A percentile compares a stretch with the other conserved stretches of the same genome.
Evolutionary conservation across 2,888 invertebrate species (phyloP).

Genomic region (Rhyacophila evoluta): DNA sequence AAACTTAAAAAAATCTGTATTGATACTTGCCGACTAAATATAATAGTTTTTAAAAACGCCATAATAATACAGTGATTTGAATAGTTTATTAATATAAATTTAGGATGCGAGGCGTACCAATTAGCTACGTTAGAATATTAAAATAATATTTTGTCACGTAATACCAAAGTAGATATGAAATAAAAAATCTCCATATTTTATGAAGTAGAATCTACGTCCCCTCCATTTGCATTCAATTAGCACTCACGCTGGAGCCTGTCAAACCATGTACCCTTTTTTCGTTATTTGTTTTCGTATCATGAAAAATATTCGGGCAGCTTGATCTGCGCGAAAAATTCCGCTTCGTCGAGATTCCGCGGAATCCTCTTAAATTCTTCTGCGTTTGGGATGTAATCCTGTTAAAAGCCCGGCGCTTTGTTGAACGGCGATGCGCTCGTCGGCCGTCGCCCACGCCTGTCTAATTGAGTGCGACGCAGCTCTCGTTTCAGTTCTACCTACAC

Average conservation of each 20-base stretch:
- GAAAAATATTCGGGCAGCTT: background rate
- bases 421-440: background rate
- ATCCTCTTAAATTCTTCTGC: slow-evolving; percentile 50
- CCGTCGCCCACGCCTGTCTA: background rate
- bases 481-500: background rate
- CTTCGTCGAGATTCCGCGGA: slow-evolving; percentile 33
- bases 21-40: too few relatives aligned
- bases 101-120: too few relatives aligned
- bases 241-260: background rate
- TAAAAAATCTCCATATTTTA: too few relatives aligned
- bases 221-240: slow-evolving; percentile 11
- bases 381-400: slow-evolving; percentile 38
- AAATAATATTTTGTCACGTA: too few relatives aligned
- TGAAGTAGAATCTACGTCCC: too few relatives aligned
- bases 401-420: slow-evolving; percentile 26
- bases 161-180: too few relatives aligned
- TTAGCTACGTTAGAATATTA: too few relatives aligned
- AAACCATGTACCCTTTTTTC: slow-evolving; percentile 13
- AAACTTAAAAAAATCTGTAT: too few relatives aligned
- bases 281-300: slow-evolving; percentile 27
- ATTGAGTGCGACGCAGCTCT: background rate
- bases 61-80: too few relatives aligned
- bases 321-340: slow-evolving; percentile 29
- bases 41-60: too few relatives aligned
- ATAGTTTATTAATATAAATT: too few relatives aligned